Conservation (phyloP, 2,797 vertebrate species). For the Poeciliopsis presidionis region DNA sequence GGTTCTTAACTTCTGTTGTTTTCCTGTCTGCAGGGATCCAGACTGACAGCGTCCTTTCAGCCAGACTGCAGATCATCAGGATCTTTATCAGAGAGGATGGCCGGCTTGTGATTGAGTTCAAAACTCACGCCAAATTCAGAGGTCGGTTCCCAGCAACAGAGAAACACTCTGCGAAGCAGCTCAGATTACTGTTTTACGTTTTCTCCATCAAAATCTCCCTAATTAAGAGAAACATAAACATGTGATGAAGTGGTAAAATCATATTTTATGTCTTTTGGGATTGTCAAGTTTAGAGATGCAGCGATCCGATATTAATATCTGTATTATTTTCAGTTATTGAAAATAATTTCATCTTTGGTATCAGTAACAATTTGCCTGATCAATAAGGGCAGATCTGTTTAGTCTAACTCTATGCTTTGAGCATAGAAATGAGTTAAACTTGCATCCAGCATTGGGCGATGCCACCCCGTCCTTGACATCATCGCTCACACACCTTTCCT, state of each 20-base stretch:
- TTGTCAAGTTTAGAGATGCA: no score
- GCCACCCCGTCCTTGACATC: no score
- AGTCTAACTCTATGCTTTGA: no score
- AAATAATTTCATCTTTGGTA: no score
- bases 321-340: no score
- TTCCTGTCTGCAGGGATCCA: conserved; percentile 87
- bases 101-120: conserved; percentile 97
- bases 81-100: conserved; percentile 98
- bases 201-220: neutral
- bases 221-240: neutral
- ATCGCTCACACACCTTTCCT: no score
- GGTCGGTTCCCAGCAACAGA: conserved; percentile 70
- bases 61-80: conserved; percentile 94
- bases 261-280: no score
- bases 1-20: neutral
- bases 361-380: no score
- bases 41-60: conserved; percentile 96
- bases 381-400: no score
- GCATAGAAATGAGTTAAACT: no score
- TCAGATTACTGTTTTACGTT: neutral
- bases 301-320: no score
- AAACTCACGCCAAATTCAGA: conserved; percentile 98
- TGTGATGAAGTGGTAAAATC: neutral
- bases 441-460: no score
- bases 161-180: rapidly evolving